These are phyloP conservation scores for Dermatophagoides farinae DNA, from an alignment of 1,140 invertebrate species.

Conservation along the genomic window DNA sequence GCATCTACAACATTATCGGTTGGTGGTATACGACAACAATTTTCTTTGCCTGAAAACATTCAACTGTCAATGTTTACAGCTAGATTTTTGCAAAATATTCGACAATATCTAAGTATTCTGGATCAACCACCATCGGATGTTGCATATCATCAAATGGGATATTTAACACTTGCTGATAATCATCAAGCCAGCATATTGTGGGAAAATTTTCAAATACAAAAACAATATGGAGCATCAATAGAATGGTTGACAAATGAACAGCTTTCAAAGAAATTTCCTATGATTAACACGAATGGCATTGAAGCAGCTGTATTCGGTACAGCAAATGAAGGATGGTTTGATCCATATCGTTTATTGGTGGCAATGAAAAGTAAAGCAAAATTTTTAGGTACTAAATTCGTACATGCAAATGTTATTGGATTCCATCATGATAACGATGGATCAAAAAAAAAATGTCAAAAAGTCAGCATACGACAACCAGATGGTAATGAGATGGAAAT, in stretches of 20 bases:
- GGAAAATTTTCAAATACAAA: conserved; percentile 54
- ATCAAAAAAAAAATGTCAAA: conserved; percentile 8
- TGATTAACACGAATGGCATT: conserved; percentile 65
- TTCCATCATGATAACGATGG: conserved; percentile 35
- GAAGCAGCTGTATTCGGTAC: conserved; percentile 41
- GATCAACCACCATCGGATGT: conserved; percentile 44
- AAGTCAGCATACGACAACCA: conserved; percentile 24
- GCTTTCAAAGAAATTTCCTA: conserved; percentile 61
- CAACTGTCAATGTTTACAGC: conserved; percentile 68
- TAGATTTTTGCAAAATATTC: conserved; percentile 66
- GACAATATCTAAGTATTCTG: conserved; percentile 44
- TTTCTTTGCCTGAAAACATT: conserved; percentile 79
- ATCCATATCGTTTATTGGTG: conserved; percentile 57
- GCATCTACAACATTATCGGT: conserved; percentile 54
- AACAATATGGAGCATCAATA: conserved; percentile 53
- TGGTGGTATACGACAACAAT: conserved; percentile 77
- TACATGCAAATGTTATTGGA: conserved; percentile 49
- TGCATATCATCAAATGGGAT: conserved; percentile 63
- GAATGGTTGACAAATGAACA: conserved; percentile 41
- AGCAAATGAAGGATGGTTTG: conserved; percentile 59
- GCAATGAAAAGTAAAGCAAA: conserved; percentile 52
- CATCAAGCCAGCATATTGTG: conserved; percentile 43
- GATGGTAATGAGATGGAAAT: conserved; percentile 40
- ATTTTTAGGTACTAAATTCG: conserved; percentile 53
- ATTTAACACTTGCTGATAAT: conserved; percentile 55